Conservation (phyloP, 1,140 invertebrate species). For the Drosophila parabipectinata region DNA sequence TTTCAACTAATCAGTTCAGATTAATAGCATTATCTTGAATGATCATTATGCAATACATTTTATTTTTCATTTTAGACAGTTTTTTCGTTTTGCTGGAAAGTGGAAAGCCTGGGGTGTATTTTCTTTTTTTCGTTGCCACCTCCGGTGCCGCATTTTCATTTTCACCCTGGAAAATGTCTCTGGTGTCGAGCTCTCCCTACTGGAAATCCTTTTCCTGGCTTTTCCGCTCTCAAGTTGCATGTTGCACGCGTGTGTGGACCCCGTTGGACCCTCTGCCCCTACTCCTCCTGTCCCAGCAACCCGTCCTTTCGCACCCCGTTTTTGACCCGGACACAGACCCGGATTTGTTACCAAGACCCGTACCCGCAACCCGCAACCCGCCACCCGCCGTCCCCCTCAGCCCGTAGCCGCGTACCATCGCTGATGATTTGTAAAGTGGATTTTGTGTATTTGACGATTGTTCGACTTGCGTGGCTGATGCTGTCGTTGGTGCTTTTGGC, state of each 20-base stretch:
- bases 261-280: no score
- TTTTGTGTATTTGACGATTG: constrained; percentile 80
- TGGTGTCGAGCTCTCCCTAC: constrained; percentile 18
- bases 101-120: constrained; percentile 31
- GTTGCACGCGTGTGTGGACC: constrained; percentile 60
- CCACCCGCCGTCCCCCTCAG: background rate
- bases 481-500: constrained; percentile 21
- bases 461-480: constrained; percentile 59
- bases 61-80: background rate
- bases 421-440: constrained; percentile 79
- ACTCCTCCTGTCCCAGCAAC: background rate
- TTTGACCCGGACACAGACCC: constrained; percentile 28
- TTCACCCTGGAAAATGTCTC: constrained; percentile 62
- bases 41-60: background rate
- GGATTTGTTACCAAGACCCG: constrained; percentile 21
- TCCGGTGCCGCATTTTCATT: constrained; percentile 43
- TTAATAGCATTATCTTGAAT: background rate
- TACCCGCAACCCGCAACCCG: background rate
- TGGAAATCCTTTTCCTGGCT: constrained; percentile 33
- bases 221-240: constrained; percentile 61
- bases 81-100: constrained; percentile 30
- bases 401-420: constrained; percentile 39
- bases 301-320: background rate
- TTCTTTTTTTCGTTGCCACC: constrained; percentile 3
- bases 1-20: constrained; percentile 1